Conservation (phyloP, 2,113 vertebrate species). For the Oceanodroma tethys region DNA sequence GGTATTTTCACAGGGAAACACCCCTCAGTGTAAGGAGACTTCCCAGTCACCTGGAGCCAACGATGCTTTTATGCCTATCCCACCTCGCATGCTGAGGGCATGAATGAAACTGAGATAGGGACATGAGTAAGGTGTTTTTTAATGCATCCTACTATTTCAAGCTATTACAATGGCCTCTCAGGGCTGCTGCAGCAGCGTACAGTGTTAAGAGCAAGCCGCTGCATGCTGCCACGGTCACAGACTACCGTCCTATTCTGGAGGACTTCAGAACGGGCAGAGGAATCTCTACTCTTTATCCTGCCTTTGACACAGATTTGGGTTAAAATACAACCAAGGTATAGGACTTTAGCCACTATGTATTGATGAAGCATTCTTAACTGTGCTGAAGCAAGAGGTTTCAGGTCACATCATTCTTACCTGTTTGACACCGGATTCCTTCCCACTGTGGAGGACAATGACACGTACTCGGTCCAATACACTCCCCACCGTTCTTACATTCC, state of each 20-base stretch:
- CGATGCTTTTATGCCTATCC: background rate
- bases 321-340: background rate
- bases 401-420: conserved; percentile 73
- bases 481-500: conserved; percentile 86
- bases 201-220: background rate
- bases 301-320: background rate
- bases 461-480: conserved; percentile 82
- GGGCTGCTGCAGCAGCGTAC: background rate
- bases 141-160: background rate
- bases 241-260: background rate
- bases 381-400: background rate
- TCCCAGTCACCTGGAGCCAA: accelerated
- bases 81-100: background rate
- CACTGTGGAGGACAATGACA: conserved; percentile 82
- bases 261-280: background rate
- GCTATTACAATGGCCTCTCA: background rate
- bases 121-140: background rate
- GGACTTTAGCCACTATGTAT: background rate
- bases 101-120: background rate
- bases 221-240: background rate
- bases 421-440: conserved; percentile 88
- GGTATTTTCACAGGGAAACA: background rate
- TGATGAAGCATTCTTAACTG: background rate
- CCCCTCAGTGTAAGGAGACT: background rate
- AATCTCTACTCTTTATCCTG: background rate